Base-by-base conservation (phyloP, 2,113 vertebrate genomes). In the Ochotona curzoniae region DNA sequence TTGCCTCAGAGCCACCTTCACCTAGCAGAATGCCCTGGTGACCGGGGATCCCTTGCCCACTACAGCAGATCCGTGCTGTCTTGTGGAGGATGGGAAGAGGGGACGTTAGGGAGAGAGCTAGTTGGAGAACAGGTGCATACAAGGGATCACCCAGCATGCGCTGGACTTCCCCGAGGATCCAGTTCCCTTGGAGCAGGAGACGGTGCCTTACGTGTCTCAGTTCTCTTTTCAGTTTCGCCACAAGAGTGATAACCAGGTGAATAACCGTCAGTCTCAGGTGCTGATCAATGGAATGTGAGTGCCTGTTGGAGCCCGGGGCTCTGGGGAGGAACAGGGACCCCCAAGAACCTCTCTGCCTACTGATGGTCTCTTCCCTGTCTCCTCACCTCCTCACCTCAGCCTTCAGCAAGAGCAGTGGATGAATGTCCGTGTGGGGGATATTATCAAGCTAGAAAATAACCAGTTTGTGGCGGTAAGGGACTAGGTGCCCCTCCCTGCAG, bases 221-320 rank as follows among this genome's bases (percentile, higher is more conserved):
- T 64, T 89, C 28, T 54, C 71, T 61, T 12, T 70, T 49, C 95
- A 99, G 99, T 99, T 99, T 98, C 99, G 99, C 97, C 99, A 99
- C 97, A 99, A 99, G 97, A 99, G 99, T 0, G 99, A 99, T 97
- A 99, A 99, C 97, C 99, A 99, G 97, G 99, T 99, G 97, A 99
- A 99, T 98, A 99, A 98, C 96, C 99, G 99, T 0, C 99, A 99
- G 98, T 99, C 99, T 98, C 99, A 99, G 98, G 99, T 99, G 97
- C 99, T 99, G 96, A 99, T 99, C 94, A 89, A 96, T 69, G 99
- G 99, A 96, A 98, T 92, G 99, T 99, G 97, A 99, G 99, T 99
- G 79, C 1, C 18, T 26, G 18, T 2, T 30, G 71, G 73, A 47
- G 51, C 8, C 35, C 9, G 51, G 54, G 76, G 83, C 54, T 26